phyloP scores from a whole-genome alignment of 2,113 vertebrate species.

The Salvelinus sp. region DNA sequence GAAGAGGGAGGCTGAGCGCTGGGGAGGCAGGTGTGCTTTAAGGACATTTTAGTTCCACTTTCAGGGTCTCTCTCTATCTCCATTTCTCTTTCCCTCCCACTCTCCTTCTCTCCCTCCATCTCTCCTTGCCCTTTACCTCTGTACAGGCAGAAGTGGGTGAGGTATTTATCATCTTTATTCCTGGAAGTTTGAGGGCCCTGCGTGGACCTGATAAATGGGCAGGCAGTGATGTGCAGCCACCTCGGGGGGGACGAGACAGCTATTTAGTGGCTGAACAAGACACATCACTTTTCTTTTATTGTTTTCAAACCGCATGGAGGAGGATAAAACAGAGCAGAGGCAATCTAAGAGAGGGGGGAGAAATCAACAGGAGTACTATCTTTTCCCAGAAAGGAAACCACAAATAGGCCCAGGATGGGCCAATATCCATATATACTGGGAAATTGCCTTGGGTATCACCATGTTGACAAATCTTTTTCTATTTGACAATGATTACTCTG shows the following conservation, averaged over 20 bases:
- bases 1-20: conserved; percentile 18
- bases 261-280: conserved; percentile 80
- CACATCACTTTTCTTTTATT: conserved; percentile 77
- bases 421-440: conserved; percentile 65
- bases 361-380: conserved; percentile 50
- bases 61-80: background rate
- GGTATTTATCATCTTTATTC: conserved; percentile 75
- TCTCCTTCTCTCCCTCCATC: conserved; percentile 3
- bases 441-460: conserved; percentile 47
- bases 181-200: conserved; percentile 65
- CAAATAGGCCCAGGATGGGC: conserved; percentile 58
- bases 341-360: conserved; percentile 32
- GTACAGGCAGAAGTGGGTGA: conserved; percentile 20
- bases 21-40: conserved; percentile 16
- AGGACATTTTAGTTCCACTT: conserved; percentile 20
- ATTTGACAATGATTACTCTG: conserved; percentile 64
- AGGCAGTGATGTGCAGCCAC: conserved; percentile 74
- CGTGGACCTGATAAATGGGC: conserved; percentile 72
- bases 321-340: background rate
- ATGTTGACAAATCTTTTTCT: conserved; percentile 72
- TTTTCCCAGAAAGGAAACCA: conserved; percentile 58
- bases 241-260: conserved; percentile 75
- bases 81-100: conserved; percentile 9
- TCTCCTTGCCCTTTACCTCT: conserved; percentile 46
- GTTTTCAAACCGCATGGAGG: conserved; percentile 67